Percentiles rank a stretch among this genome's conserved stretches.
Evolutionary conservation across 1,140 invertebrate species (phyloP).

Genomic region (Apis florea): DNA sequence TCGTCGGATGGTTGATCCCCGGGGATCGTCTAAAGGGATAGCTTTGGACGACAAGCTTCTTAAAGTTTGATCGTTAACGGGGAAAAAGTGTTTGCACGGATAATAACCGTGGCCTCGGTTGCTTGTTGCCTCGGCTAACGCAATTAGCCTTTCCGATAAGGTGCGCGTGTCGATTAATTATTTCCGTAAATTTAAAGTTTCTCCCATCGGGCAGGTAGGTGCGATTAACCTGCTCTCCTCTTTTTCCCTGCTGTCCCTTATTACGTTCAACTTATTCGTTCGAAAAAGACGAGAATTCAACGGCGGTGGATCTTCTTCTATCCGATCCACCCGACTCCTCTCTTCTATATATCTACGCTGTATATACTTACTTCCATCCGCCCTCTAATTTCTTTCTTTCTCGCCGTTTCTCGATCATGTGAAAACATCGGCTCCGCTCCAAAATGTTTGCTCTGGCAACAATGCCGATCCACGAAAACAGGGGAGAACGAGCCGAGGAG

Average conservation of each 20-base stretch:
- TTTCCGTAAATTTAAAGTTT: neutral
- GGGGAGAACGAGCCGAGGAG: neutral
- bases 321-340: too few species aligned
- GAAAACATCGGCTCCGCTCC: too few species aligned
- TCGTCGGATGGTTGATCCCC: too few species aligned
- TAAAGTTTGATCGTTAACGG: conserved; percentile 22
- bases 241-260: too few species aligned
- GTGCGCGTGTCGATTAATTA: neutral
- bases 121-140: neutral
- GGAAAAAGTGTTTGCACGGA: neutral
- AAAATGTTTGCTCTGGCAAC: conserved; percentile 18
- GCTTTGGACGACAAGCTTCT: neutral
- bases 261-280: too few species aligned
- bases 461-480: neutral
- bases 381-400: neutral
- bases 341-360: too few species aligned
- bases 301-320: too few species aligned
- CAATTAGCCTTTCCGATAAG: conserved; percentile 1
- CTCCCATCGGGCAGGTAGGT: too few species aligned
- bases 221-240: too few species aligned
- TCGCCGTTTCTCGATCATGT: too few species aligned
- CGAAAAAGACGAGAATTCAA: too few species aligned
- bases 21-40: neutral
- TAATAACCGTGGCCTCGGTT: neutral
- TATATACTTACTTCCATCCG: too few species aligned